A percentile compares a stretch with the other conserved stretches of the same genome.
phyloP scores from a whole-genome alignment of 2,888 invertebrate species.

The Alviniconcha strummeri region DNA sequence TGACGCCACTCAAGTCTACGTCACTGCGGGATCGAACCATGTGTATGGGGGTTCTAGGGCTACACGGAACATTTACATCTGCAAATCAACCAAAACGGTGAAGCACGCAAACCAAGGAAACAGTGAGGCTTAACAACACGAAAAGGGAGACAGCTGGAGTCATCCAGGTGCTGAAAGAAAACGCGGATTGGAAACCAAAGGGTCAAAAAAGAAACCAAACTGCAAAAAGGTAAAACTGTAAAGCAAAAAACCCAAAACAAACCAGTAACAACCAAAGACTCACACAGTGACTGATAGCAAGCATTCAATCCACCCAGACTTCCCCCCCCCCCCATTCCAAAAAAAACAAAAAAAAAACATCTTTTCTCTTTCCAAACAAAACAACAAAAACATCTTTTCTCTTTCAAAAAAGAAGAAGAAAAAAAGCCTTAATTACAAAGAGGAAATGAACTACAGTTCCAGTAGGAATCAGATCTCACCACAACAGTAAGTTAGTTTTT shows the following conservation, averaged over 20 bases:
- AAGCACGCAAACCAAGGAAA: neutral
- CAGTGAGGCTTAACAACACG: too few relatives aligned
- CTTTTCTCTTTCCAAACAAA: neutral
- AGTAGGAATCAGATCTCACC: too few relatives aligned
- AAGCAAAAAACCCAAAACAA: too few relatives aligned
- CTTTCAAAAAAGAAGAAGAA: too few relatives aligned
- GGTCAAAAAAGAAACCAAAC: neutral
- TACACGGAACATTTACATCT: conserved; percentile 32
- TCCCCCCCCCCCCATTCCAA: neutral
- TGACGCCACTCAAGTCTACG: conserved; percentile 81
- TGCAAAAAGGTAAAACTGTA: too few relatives aligned
- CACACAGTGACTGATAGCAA: too few relatives aligned
- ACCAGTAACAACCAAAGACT: too few relatives aligned
- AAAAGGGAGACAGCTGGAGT: neutral
- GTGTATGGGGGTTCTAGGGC: conserved; percentile 34
- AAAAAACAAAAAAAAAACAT: conserved; percentile 68
- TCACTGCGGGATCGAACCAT: conserved; percentile 88
- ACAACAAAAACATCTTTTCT: neutral
- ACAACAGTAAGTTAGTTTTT: too few relatives aligned
- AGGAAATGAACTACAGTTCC: neutral
- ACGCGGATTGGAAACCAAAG: neutral
- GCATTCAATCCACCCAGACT: neutral
- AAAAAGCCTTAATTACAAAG: neutral
- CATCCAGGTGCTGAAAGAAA: neutral
- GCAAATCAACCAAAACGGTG: conserved; percentile 24